Evolutionary conservation across 1,140 invertebrate species (phyloP).

Genomic region (Antheraea pernyi): DNA sequence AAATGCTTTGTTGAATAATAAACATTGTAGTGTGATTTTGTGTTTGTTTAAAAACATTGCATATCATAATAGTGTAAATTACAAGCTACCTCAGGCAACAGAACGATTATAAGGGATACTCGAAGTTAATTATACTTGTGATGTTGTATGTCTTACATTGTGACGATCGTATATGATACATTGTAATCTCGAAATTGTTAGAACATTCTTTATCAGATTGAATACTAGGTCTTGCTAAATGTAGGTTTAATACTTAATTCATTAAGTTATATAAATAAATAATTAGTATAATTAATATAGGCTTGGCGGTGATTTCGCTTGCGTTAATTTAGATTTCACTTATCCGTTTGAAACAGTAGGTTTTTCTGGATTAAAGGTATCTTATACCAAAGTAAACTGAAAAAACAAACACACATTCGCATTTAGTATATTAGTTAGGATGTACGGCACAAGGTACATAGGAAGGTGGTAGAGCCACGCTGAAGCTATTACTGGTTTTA

Average conservation of each 20-base stretch:
- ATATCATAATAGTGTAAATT: not conserved
- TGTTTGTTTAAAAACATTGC: not conserved
- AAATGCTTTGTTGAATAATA: not conserved
- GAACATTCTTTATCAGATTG: not conserved
- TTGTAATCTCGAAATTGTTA: not conserved
- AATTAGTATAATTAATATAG: no score
- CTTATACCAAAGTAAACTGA: no score
- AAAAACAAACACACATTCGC: no score
- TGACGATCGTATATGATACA: not conserved
- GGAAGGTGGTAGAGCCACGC: no score
- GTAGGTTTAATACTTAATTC: not conserved
- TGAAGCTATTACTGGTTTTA: no score
- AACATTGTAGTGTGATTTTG: not conserved
- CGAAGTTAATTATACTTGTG: not conserved
- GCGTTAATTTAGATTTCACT: no score
- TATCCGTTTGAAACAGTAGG: no score
- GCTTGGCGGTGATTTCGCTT: no score
- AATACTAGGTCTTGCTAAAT: not conserved
- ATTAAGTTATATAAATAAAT: not conserved
- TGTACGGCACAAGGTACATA: no score
- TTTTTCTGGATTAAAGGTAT: no score
- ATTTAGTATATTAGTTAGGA: no score
- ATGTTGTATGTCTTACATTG: not conserved
- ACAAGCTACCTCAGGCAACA: not conserved
- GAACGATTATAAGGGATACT: not conserved